Conservation (phyloP, 2,888 invertebrate genomes). For the Agonum fuliginosum region DNA sequence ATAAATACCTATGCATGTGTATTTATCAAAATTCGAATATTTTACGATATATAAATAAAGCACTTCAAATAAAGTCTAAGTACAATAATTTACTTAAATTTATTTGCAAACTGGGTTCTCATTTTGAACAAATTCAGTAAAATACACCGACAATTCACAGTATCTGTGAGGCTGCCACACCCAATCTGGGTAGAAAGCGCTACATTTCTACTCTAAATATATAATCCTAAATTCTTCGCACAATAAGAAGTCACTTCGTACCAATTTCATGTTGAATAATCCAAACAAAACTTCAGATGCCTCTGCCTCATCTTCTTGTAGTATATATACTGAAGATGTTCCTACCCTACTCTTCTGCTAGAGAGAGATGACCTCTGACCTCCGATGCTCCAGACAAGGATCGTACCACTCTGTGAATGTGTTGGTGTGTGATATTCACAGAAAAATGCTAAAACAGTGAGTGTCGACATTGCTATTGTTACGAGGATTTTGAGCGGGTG, state of each 20-base stretch:
- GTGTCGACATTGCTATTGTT: slow-evolving; percentile 57
- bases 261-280: slow-evolving; percentile 62
- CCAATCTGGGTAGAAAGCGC: too few species aligned
- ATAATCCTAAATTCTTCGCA: too few species aligned
- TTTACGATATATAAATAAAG: too few species aligned
- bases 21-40: too few species aligned
- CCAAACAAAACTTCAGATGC: slow-evolving; percentile 32
- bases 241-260: slow-evolving; percentile 54
- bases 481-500: slow-evolving; percentile 32
- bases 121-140: too few species aligned
- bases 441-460: slow-evolving; percentile 55
- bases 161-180: too few species aligned
- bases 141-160: too few species aligned
- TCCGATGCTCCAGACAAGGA: slow-evolving; percentile 14
- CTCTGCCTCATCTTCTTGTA: slow-evolving; percentile 46
- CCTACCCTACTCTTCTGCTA: slow-evolving; percentile 59
- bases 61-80: too few species aligned
- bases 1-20: too few species aligned
- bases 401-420: neutral
- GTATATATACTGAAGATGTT: slow-evolving; percentile 63
- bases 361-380: slow-evolving; percentile 50
- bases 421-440: slow-evolving; percentile 43
- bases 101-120: too few species aligned
- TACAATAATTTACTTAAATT: too few species aligned
- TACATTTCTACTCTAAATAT: too few species aligned